A percentile compares a stretch with the other conserved stretches of the same genome.
These are phyloP conservation scores for Andrena minutula DNA, from an alignment of 2,888 invertebrate species.

Conservation along the genomic window DNA sequence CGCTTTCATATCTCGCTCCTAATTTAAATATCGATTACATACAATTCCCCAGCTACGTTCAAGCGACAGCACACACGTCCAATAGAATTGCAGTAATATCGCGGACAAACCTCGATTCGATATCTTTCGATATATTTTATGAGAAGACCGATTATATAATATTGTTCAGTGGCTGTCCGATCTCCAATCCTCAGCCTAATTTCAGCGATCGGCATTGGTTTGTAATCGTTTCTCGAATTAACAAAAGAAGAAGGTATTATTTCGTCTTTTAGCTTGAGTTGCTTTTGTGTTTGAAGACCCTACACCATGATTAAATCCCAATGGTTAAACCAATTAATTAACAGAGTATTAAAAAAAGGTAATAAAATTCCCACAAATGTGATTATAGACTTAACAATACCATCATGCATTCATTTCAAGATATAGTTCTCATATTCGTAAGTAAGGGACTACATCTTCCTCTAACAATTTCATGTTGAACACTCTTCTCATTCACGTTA, in stretches of 20 bases:
- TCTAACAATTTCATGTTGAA: too few relatives aligned
- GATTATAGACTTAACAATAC: neutral
- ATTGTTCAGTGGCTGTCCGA: neutral
- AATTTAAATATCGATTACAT: too few relatives aligned
- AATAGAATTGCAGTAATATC: constrained; percentile 5
- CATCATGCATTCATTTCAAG: too few relatives aligned
- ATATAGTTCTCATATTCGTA: neutral
- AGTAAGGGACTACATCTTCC: too few relatives aligned
- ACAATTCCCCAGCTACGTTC: too few relatives aligned
- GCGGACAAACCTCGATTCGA: constrained; percentile 11
- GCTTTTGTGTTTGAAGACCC: neutral
- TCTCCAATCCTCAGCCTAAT: too few relatives aligned
- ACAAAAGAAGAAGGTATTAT: constrained; percentile 4
- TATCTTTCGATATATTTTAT: constrained; percentile 30
- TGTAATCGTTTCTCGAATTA: neutral
- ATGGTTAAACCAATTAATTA: neutral
- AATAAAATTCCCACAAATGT: neutral
- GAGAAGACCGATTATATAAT: constrained; percentile 42
- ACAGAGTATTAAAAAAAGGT: neutral
- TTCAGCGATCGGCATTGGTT: neutral
- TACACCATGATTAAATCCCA: too few relatives aligned
- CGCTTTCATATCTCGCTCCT: too few relatives aligned
- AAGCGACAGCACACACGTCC: neutral
- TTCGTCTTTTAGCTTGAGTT: neutral
- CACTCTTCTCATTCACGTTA: too few relatives aligned